Base-by-base conservation (phyloP, 1,140 invertebrate species). In the Whitmania pigra region DNA sequence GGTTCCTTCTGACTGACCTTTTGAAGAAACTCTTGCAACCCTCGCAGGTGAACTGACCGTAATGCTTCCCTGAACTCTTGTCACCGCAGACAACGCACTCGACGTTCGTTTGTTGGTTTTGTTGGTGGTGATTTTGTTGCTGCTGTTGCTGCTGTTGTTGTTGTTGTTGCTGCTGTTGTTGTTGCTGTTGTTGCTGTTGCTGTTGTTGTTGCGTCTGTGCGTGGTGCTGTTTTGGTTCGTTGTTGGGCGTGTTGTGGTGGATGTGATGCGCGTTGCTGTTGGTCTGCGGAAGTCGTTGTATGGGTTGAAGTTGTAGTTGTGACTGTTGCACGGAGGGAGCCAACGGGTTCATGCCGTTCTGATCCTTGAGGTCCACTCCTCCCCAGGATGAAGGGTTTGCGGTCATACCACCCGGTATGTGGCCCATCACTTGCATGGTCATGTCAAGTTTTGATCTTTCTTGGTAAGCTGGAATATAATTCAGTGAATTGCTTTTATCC, bases 61-160 rank as follows among this genome's bases (percentile, higher is more conserved):
- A 97, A 83, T 97, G 93, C 82, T 97, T 97, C 73, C 94, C 94
- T 77, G 90, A 92, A 77, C 89, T 91, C 83, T 97, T 97, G 85
- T 97, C 94, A 31, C 93, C 92, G 84, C 94, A 97, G 77, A 97
- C 94, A 73, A 96, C 92, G 84, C 94, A 97, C 84, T 94, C 92
- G 80, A 94, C 69, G 71, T 67, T 66, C 22, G 31, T 53, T 25
- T 70, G 69, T 53, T 70, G 57, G 22, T 63, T 22, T 63, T 63
- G 57, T 57, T 55, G 53, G 20, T 54, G 49, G 25, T 57, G 27
- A 17, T 70, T 18, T 40, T 55, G 72, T 63, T 73, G 53, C 68
- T 73, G 67, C 57, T 67, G 43, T 27, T 54, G 17, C 36, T 54
- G 53, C 53, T 54, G 43, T 29, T 57, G 25, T 36, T 70, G 27